These are phyloP conservation scores for Melanocharis versteri DNA, from an alignment of 2,113 vertebrate species.

Conservation along the genomic window DNA sequence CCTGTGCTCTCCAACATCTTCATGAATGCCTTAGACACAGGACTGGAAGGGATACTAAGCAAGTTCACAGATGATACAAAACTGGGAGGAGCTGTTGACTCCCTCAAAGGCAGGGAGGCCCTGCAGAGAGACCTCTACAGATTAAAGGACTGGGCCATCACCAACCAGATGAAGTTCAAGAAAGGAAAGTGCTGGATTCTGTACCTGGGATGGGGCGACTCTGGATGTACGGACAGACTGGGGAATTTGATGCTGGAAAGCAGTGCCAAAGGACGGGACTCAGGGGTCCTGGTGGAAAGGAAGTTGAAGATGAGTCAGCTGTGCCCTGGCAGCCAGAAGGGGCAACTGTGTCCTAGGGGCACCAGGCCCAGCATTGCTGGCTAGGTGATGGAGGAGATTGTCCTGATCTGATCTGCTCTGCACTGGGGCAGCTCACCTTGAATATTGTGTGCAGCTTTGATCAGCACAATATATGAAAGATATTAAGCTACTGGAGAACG, in stretches of 20 bases:
- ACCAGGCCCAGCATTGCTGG: neutral
- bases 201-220: neutral
- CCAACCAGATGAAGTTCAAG: neutral
- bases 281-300: neutral
- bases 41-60: neutral
- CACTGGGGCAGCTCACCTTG: neutral
- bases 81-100: neutral
- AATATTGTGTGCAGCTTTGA: neutral
- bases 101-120: neutral
- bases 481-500: rapidly evolving
- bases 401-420: neutral
- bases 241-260: neutral
- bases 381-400: neutral
- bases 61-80: neutral
- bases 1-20: neutral
- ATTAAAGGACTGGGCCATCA: neutral
- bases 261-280: neutral
- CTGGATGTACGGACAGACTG: neutral
- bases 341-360: neutral
- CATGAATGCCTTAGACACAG: neutral
- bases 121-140: neutral
- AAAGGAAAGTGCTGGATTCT: neutral
- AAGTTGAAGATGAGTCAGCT: neutral
- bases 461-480: neutral
- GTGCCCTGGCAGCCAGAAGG: neutral